Evolutionary conservation across 1,140 invertebrate species (phyloP).

Genomic region (Cherax quadricarinatus): DNA sequence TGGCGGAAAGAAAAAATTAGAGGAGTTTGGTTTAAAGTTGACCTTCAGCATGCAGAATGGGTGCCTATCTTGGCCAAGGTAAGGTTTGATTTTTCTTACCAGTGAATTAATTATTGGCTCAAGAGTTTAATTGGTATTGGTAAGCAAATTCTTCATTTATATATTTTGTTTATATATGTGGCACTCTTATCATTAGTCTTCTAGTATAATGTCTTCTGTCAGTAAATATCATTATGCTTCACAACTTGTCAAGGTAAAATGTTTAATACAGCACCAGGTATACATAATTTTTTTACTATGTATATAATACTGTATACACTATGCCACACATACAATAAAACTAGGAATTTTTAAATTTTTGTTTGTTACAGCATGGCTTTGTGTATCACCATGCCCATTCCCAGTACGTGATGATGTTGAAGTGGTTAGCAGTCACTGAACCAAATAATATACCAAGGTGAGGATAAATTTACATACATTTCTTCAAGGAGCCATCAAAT

Average conservation of each 20-base stretch:
- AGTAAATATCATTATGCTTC: too few relatives aligned
- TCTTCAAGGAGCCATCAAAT: too few relatives aligned
- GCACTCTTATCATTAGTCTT: too few relatives aligned
- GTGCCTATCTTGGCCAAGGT: slow-evolving; percentile 87
- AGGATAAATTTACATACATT: not conserved
- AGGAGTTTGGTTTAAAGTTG: slow-evolving; percentile 90
- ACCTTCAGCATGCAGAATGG: slow-evolving; percentile 84
- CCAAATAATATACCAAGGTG: slow-evolving; percentile 83
- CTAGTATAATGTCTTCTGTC: too few relatives aligned
- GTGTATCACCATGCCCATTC: slow-evolving; percentile 91
- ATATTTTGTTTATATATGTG: not conserved
- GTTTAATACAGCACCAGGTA: too few relatives aligned
- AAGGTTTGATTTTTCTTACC: slow-evolving; percentile 66
- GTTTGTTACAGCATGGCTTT: slow-evolving; percentile 83
- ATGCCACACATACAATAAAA: too few relatives aligned
- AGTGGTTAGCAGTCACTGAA: slow-evolving; percentile 85
- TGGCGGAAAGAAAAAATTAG: slow-evolving; percentile 84
- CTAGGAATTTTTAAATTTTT: not conserved
- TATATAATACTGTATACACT: too few relatives aligned
- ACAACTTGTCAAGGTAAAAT: too few relatives aligned
- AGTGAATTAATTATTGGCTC: not conserved
- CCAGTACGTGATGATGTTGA: slow-evolving; percentile 87
- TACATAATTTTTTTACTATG: too few relatives aligned
- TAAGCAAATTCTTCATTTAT: not conserved
- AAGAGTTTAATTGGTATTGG: too few relatives aligned